Percentiles rank a stretch among this genome's conserved stretches.
Evolutionary conservation across 2,797 vertebrate genomes (phyloP).

Genomic region (Antrozous pallidus): DNA sequence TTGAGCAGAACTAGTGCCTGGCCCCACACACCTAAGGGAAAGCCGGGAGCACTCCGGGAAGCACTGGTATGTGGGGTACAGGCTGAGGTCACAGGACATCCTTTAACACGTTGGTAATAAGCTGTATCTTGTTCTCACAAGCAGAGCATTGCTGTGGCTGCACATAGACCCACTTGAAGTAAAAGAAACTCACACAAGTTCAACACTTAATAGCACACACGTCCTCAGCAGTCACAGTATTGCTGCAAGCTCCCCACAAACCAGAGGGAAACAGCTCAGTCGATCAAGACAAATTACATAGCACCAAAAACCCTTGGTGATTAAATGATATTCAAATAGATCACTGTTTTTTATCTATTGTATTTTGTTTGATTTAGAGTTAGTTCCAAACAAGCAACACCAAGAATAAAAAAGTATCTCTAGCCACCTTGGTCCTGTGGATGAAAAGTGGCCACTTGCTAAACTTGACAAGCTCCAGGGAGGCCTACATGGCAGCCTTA

Average conservation of each 20-base stretch:
- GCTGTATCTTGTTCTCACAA: background rate
- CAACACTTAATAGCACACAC: background rate
- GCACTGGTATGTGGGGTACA: background rate
- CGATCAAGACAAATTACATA: background rate
- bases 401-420: background rate
- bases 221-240: background rate
- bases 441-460: too few relatives aligned
- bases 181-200: background rate
- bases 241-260: background rate
- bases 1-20: background rate
- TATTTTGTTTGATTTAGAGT: background rate
- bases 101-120: background rate
- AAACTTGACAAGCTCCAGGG: too few relatives aligned
- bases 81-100: background rate
- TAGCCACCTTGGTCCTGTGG: background rate
- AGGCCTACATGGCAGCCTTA: too few relatives aligned
- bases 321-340: background rate
- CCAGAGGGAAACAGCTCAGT: background rate
- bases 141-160: background rate
- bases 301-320: background rate
- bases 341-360: background rate
- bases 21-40: background rate
- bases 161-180: background rate
- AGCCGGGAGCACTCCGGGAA: background rate
- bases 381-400: background rate